Percentiles rank a stretch among this genome's conserved stretches.
phyloP scores from a whole-genome alignment of 2,888 invertebrate species.

The Fissipunctia ypsillon region DNA sequence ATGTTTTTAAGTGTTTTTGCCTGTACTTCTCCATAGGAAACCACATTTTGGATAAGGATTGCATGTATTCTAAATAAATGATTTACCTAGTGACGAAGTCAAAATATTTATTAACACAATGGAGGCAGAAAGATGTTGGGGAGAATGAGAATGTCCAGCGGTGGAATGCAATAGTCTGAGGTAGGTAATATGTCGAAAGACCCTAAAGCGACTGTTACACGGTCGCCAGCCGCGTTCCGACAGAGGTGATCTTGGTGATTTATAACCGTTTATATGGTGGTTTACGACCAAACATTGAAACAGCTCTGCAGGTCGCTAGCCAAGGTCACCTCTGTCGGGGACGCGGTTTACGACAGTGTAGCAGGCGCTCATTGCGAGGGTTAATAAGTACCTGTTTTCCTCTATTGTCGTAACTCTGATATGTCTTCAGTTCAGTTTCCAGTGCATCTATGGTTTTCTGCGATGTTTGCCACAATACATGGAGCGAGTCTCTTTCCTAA shows the following conservation, averaged over 20 bases:
- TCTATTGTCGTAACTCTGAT: conserved; percentile 82
- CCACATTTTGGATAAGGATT: background rate
- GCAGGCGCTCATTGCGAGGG: too few species aligned
- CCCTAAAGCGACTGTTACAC: too few species aligned
- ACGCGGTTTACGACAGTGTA: too few species aligned
- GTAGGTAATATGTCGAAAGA: background rate
- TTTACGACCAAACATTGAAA: too few species aligned
- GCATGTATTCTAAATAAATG: background rate
- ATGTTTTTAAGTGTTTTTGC: background rate
- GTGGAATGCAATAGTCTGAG: background rate
- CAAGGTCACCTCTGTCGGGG: too few species aligned
- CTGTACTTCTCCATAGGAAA: background rate
- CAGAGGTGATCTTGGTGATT: too few species aligned
- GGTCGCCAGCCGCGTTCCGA: too few species aligned
- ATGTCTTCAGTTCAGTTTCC: conserved; percentile 92
- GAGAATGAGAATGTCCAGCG: background rate
- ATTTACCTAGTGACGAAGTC: too few species aligned
- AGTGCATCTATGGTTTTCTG: conserved; percentile 92
- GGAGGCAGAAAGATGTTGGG: background rate
- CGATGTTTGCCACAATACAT: conserved; percentile 92
- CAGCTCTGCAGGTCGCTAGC: too few species aligned
- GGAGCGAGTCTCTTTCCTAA: conserved; percentile 92
- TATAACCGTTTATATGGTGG: too few species aligned
- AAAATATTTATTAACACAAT: background rate
- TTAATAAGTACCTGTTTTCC: conserved; percentile 70